Percentiles rank a stretch among this genome's conserved stretches.
These are phyloP conservation scores for Troides helena DNA, from an alignment of 2,888 invertebrate species.

Conservation along the genomic window DNA sequence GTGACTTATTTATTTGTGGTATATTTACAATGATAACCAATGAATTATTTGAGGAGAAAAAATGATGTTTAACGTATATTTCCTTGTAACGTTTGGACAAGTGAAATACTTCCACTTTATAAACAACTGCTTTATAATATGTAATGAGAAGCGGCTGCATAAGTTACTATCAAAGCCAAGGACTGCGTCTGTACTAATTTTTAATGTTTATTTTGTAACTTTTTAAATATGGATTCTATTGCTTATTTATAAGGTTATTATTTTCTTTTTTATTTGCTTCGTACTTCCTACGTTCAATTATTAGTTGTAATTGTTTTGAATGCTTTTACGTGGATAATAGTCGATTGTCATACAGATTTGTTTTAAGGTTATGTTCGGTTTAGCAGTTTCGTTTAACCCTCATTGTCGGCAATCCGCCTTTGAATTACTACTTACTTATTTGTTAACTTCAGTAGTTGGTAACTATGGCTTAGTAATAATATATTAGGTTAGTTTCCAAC, in stretches of 20 bases:
- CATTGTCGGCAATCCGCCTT: slow-evolving; percentile 62
- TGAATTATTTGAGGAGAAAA: background rate
- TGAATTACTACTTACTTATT: slow-evolving; percentile 28
- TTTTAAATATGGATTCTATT: slow-evolving; percentile 2
- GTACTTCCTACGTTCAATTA: slow-evolving; percentile 74
- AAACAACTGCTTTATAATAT: no score
- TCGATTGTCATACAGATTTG: slow-evolving; percentile 38
- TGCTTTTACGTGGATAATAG: slow-evolving; percentile 38
- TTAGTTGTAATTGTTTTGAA: slow-evolving; percentile 51
- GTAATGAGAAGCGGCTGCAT: background rate
- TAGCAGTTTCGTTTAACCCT: slow-evolving; percentile 29
- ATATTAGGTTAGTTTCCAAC: background rate
- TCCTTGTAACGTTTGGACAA: background rate
- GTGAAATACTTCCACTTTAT: background rate
- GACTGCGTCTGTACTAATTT: background rate
- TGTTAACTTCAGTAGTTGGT: background rate
- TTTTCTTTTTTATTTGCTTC: slow-evolving; percentile 36
- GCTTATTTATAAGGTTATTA: slow-evolving; percentile 24
- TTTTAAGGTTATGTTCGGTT: slow-evolving; percentile 20
- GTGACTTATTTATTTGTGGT: background rate
- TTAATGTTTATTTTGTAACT: background rate
- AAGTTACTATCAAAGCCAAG: background rate
- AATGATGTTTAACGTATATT: background rate
- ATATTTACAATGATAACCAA: background rate
- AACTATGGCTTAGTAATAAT: background rate